Percentiles rank a stretch among this genome's conserved stretches.
Conservation (phyloP, 2,888 invertebrate species). For the Strigamia crassipes region DNA sequence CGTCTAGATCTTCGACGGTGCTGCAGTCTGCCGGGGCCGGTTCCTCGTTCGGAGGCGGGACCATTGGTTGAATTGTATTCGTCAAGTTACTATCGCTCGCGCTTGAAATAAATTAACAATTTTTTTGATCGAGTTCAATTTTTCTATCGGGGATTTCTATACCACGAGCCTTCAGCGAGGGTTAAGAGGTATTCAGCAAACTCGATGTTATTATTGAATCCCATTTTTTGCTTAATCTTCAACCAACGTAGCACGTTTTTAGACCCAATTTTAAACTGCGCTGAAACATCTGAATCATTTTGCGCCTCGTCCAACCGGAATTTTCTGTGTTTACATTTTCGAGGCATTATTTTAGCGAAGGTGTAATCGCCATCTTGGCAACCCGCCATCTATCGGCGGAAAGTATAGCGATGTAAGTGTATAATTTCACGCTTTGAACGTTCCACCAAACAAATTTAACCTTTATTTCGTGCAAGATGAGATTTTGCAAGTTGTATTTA, state of each 20-base stretch:
- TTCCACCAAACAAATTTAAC: neutral
- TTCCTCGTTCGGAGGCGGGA: neutral
- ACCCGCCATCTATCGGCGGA: neutral
- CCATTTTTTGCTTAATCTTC: neutral
- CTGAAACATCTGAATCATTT: neutral
- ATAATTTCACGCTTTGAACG: neutral
- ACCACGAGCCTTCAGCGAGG: neutral
- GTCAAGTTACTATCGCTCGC: neutral
- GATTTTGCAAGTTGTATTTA: neutral
- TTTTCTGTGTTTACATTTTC: neutral
- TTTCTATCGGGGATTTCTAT: neutral
- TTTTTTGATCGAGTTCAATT: neutral
- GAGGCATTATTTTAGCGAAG: neutral
- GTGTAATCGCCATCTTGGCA: neutral
- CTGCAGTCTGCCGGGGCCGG: neutral
- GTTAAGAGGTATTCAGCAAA: neutral
- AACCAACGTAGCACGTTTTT: neutral
- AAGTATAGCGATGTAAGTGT: neutral
- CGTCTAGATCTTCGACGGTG: neutral
- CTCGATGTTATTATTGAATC: neutral
- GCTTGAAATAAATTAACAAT: neutral
- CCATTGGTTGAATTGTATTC: neutral
- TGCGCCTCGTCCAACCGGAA: neutral
- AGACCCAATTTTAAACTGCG: neutral
- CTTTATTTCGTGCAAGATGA: neutral